Percentiles rank a stretch among this genome's conserved stretches.
phyloP scores from a whole-genome alignment of 2,888 invertebrate species.

The Busseola fusca region DNA sequence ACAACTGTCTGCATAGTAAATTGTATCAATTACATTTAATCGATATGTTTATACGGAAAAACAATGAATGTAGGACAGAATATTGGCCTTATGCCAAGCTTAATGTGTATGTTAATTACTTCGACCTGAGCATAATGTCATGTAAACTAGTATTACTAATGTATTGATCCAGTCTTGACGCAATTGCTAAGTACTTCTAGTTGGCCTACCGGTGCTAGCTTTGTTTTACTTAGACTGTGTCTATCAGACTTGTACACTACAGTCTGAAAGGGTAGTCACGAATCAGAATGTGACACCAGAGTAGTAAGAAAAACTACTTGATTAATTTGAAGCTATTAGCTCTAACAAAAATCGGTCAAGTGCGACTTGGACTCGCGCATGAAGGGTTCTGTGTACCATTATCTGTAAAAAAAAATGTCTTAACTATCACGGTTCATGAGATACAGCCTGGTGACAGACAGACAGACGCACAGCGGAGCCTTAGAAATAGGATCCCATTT shows the following conservation, averaged over 20 bases:
- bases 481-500: no score
- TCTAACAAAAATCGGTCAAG: not conserved
- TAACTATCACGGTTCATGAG: no score
- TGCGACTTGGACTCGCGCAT: no score
- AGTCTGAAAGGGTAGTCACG: conserved; percentile 3
- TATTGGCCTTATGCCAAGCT: conserved; percentile 55
- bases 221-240: conserved; percentile 16
- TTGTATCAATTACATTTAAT: conserved; percentile 51
- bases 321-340: not conserved
- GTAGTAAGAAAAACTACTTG: not conserved
- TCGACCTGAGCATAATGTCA: conserved; percentile 55
- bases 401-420: no score
- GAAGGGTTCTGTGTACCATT: no score
- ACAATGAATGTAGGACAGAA: conserved; percentile 57
- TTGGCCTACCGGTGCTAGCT: conserved; percentile 22
- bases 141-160: conserved; percentile 63
- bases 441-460: no score
- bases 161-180: conserved; percentile 60
- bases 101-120: conserved; percentile 52
- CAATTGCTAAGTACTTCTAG: conserved; percentile 32
- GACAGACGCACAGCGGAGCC: no score
- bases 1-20: conserved; percentile 35
- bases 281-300: not conserved
- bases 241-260: not conserved
- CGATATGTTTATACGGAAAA: conserved; percentile 56